Conservation (phyloP, 2,797 vertebrate species). For the Heliangelus exortis region DNA sequence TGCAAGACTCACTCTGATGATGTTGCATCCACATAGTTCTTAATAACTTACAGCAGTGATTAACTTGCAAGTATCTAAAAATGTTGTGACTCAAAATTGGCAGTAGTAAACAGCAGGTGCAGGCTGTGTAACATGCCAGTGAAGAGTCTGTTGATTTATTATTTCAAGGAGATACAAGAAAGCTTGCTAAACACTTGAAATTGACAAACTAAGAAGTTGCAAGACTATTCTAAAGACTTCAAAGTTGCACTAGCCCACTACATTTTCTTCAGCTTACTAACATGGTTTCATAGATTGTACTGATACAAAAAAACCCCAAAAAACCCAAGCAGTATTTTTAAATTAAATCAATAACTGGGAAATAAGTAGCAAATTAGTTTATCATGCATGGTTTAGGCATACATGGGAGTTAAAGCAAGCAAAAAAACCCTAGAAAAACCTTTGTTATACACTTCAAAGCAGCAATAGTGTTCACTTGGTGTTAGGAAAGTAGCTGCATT, state of each 20-base stretch:
- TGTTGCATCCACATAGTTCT: not conserved
- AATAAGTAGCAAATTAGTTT: not conserved
- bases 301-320: not conserved
- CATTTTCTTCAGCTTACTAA: not conserved
- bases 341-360: not conserved
- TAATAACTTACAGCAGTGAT: not conserved
- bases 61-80: not conserved
- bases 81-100: not conserved
- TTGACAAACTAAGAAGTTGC: not conserved
- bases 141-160: not conserved
- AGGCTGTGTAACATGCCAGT: not conserved
- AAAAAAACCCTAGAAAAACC: not conserved
- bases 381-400: not conserved
- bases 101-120: not conserved
- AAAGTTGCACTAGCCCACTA: not conserved
- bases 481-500: not conserved
- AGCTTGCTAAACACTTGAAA: not conserved
- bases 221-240: not conserved
- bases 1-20: not conserved
- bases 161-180: not conserved
- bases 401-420: not conserved
- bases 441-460: not conserved
- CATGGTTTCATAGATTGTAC: not conserved
- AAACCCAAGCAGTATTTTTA: rapidly evolving
- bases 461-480: not conserved